Base-by-base conservation (phyloP, 2,113 vertebrate genomes). In the Corythaixoides concolor region DNA sequence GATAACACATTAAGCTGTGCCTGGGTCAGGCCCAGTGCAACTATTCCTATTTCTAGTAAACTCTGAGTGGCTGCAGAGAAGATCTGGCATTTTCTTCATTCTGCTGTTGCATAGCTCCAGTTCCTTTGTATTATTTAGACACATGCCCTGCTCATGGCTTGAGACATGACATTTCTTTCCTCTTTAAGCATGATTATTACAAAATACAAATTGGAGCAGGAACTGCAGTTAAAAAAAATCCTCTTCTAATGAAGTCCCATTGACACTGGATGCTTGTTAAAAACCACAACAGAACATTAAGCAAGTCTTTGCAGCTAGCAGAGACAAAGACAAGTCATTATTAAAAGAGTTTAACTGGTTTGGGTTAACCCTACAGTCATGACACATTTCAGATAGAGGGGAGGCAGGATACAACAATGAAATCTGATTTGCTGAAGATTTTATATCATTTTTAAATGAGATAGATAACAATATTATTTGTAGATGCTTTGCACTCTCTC, bases 221-320 rank as follows among this genome's bases (percentile, higher is more conserved):
- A 88, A n/a, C 28, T 58, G 52, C 33, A 50, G 45, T 52, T 63
- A 20, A 83, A 58, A 74, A 94, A 56, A 2, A 11, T 2, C 8
- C 24, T 56, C 70, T 59, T 94, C 84, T 88, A 72, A 58, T 79
- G 66, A 88, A 80, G 50, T 69, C 55, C 35, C 23, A 30, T 43
- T 73, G 75, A 85, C 50, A 17, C 41, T 88, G 82, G 67, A 30
- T 94, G 69, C 69, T 81, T 88, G 78, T 93, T 94, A 67, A 75
- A 82, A 96, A 94, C 10, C 45, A 56, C 28, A 83, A 22, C 70
- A 69, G 60, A 94, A 80, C 37, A 13, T 69, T 62, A 83, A 63
- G 47, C 17, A 90, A 77, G 52, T 33, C 50, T 92, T 88, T 67
- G 47, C 53, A 76, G 39, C 32, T 89, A 47, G 37, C 43, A 49